Conservation (phyloP, 1,140 invertebrate species). For the Drosophila carrolli region DNA sequence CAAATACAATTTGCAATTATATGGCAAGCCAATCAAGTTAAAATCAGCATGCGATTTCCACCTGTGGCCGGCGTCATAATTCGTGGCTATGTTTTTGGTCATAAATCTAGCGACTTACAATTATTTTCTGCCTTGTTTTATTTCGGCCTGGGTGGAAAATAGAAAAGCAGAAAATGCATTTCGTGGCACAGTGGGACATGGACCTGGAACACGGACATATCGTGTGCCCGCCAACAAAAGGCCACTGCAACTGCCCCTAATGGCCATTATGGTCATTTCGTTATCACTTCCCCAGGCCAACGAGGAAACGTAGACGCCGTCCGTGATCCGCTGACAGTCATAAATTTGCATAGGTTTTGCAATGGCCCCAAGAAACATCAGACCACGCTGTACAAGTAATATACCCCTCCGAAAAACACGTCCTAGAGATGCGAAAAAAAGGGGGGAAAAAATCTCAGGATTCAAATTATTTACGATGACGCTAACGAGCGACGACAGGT, state of each 20-base stretch:
- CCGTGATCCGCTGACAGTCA: constrained; percentile 63
- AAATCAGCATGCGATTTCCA: constrained; percentile 82
- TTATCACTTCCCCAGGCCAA: constrained; percentile 62
- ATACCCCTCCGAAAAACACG: neutral
- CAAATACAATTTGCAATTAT: constrained; percentile 82
- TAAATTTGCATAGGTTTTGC: constrained; percentile 79
- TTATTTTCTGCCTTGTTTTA: constrained; percentile 59
- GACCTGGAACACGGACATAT: constrained; percentile 49
- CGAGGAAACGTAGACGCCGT: constrained; percentile 58
- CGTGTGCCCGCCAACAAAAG: constrained; percentile 53
- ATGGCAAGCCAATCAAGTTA: constrained; percentile 80
- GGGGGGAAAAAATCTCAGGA: constrained; percentile 11
- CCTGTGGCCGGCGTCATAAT: constrained; percentile 81
- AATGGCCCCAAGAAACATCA: constrained; percentile 44
- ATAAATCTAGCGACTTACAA: constrained; percentile 82
- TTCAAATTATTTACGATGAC: constrained; percentile 80
- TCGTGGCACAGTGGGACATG: constrained; percentile 76
- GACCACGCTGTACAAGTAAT: neutral
- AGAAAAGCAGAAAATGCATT: constrained; percentile 58
- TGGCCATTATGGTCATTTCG: constrained; percentile 79
- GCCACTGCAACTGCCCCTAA: constrained; percentile 66
- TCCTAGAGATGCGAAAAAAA: constrained; percentile 3
- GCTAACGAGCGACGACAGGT: constrained; percentile 81
- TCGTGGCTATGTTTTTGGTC: constrained; percentile 77
- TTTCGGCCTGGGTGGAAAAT: constrained; percentile 13